phyloP scores from a whole-genome alignment of 2,797 vertebrate genomes.

The Poeciliopsis paucimaculata region DNA sequence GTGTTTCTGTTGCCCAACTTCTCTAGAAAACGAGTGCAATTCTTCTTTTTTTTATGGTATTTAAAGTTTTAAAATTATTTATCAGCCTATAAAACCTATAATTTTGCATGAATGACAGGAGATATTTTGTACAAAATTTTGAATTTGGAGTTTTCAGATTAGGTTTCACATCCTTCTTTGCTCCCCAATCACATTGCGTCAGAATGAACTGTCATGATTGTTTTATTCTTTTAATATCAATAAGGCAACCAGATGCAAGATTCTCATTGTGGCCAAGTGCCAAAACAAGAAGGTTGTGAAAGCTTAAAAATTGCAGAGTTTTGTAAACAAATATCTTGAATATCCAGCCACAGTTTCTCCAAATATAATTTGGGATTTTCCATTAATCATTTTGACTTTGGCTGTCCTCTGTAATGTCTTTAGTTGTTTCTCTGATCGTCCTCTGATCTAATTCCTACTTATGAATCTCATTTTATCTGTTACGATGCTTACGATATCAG shows the following conservation, averaged over 20 bases:
- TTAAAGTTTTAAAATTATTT: neutral
- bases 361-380: slow-evolving; percentile 44
- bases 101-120: neutral
- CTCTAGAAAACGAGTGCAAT: neutral
- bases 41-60: neutral
- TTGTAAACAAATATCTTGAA: slow-evolving; percentile 47
- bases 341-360: slow-evolving; percentile 26
- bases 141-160: neutral
- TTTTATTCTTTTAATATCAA: slow-evolving; percentile 22
- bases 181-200: slow-evolving; percentile 21
- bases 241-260: slow-evolving; percentile 26
- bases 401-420: slow-evolving; percentile 11
- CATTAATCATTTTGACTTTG: slow-evolving; percentile 42
- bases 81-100: neutral
- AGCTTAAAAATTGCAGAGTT: slow-evolving; percentile 5
- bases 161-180: neutral
- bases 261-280: neutral
- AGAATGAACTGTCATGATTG: slow-evolving; percentile 22
- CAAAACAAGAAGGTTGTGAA: neutral
- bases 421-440: neutral
- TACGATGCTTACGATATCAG: slow-evolving; percentile 11
- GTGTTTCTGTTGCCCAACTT: neutral
- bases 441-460: slow-evolving; percentile 36
- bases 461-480: slow-evolving; percentile 33
- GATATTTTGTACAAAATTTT: neutral